These are phyloP conservation scores for Phymastichus coffea DNA, from an alignment of 1,140 invertebrate genomes.

Conservation along the genomic window DNA sequence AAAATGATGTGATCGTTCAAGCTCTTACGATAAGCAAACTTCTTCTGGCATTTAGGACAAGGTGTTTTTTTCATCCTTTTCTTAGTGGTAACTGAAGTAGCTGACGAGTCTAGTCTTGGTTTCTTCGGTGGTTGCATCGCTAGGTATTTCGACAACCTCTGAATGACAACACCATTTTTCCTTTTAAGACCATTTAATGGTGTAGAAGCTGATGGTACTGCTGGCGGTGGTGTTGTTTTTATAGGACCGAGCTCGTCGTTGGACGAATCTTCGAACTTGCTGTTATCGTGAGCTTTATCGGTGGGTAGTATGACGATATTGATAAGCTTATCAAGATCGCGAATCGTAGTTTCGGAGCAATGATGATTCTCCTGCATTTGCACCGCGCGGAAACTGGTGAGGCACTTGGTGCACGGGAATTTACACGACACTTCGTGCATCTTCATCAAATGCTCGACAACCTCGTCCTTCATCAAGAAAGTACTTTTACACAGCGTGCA, in stretches of 20 bases:
- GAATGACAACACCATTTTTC: neutral
- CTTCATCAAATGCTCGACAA: conserved; percentile 24
- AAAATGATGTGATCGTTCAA: conserved; percentile 15
- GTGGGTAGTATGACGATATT: conserved; percentile 16
- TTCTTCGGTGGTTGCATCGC: neutral
- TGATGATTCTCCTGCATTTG: conserved; percentile 22
- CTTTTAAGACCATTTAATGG: conserved; percentile 5
- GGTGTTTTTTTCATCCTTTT: neutral
- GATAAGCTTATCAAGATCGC: conserved; percentile 15
- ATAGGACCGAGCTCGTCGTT: conserved; percentile 4
- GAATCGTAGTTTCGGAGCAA: conserved; percentile 14
- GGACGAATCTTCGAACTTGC: conserved; percentile 15
- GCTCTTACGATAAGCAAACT: neutral
- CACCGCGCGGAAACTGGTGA: conserved; percentile 14
- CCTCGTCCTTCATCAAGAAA: conserved; percentile 25
- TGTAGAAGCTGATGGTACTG: neutral
- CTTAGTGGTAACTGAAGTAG: neutral
- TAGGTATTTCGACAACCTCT: neutral
- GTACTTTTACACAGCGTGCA: conserved; percentile 26
- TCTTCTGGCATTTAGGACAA: conserved; percentile 15
- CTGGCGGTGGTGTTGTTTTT: neutral
- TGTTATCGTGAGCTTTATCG: neutral
- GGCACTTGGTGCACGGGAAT: conserved; percentile 19
- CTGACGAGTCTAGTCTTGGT: neutral
- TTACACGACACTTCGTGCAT: conserved; percentile 26